Evolutionary conservation across 2,113 vertebrate genomes (phyloP).

Genomic region (Tachysurus vachellii): DNA sequence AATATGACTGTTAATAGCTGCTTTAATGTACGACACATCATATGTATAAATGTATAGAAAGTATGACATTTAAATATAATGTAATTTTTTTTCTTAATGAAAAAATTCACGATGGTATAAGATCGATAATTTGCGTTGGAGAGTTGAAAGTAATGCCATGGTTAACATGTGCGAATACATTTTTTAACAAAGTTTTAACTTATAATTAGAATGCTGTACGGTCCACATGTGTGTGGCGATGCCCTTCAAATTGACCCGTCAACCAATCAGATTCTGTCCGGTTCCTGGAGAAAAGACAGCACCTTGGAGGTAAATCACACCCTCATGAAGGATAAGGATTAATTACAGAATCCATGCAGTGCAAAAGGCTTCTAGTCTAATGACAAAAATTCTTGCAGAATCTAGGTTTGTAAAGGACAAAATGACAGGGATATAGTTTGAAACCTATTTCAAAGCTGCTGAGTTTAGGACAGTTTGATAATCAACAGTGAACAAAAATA

Average conservation of each 20-base stretch:
- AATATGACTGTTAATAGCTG: no score
- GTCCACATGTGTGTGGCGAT: slow-evolving; percentile 69
- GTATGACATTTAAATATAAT: no score
- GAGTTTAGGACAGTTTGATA: no score
- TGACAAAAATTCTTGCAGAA: neutral
- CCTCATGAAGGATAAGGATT: neutral
- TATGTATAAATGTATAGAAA: no score
- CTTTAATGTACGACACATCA: no score
- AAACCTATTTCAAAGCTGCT: no score
- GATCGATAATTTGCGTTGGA: no score
- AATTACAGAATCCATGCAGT: neutral
- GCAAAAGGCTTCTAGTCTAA: neutral
- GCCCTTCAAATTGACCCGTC: slow-evolving; percentile 62
- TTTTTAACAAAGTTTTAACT: neutral
- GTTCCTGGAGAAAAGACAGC: slow-evolving; percentile 65
- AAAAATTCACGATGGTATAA: no score
- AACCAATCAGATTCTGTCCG: slow-evolving; percentile 59
- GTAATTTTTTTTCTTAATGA: no score
- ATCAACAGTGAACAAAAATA: no score
- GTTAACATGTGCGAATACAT: neutral
- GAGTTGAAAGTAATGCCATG: neutral
- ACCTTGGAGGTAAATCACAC: slow-evolving; percentile 60
- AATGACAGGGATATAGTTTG: no score
- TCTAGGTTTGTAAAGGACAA: neutral
- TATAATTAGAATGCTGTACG: slow-evolving; percentile 58